phyloP scores from a whole-genome alignment of 1,140 invertebrate genomes.

The Drosophila yakuba region DNA sequence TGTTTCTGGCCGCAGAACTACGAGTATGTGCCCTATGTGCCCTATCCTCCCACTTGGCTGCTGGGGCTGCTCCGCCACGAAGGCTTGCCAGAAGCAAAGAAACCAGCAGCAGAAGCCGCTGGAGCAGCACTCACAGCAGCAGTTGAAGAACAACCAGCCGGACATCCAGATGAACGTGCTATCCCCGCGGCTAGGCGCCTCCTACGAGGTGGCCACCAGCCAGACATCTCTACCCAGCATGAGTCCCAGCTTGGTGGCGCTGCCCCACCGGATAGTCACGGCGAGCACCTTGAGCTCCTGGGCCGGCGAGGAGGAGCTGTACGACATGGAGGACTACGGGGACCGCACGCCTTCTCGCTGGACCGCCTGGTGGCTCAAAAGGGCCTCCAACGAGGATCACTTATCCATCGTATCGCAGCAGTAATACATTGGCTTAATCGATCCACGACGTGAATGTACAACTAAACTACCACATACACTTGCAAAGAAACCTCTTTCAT shows the following conservation, averaged over 20 bases:
- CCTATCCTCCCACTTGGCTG: conserved; percentile 2
- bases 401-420: too few species aligned
- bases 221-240: conserved; percentile 26
- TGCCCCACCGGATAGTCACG: background rate
- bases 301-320: conserved; percentile 46
- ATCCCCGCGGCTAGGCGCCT: background rate
- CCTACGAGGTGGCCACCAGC: background rate
- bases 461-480: too few species aligned
- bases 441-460: too few species aligned
- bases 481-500: too few species aligned
- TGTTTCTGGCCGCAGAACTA: background rate
- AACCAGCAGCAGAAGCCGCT: background rate
- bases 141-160: conserved; percentile 1
- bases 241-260: conserved; percentile 15
- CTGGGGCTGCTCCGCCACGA: conserved; percentile 6
- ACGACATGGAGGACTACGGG: conserved; percentile 43
- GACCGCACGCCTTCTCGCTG: conserved; percentile 30
- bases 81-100: background rate
- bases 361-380: conserved; percentile 43
- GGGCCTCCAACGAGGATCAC: background rate
- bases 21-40: conserved; percentile 27
- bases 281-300: conserved; percentile 30
- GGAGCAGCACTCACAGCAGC: background rate
- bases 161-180: conserved; percentile 25
- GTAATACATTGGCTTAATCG: too few species aligned